phyloP scores from a whole-genome alignment of 2,888 invertebrate genomes.

The Axea sp. region DNA sequence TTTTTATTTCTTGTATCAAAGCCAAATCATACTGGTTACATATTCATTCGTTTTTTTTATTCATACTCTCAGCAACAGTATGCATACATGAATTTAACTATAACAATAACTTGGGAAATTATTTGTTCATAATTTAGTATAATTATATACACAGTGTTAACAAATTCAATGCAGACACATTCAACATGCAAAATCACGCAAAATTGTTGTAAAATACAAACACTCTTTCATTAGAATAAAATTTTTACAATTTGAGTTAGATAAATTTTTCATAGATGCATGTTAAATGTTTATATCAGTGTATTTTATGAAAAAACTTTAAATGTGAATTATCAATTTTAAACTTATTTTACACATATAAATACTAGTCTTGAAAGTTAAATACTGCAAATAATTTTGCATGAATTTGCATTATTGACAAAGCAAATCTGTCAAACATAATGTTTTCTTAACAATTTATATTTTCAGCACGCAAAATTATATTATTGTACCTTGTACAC shows the following conservation, averaged over 20 bases:
- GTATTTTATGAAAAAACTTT: no score
- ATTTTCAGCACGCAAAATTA: conserved; percentile 8
- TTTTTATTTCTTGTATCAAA: conserved; percentile 41
- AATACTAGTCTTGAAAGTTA: no score
- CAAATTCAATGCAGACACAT: conserved; percentile 14
- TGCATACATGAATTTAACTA: conserved; percentile 27
- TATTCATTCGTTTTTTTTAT: conserved; percentile 9
- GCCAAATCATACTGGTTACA: conserved; percentile 26
- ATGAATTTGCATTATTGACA: conserved; percentile 11
- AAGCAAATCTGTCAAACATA: conserved; percentile 8
- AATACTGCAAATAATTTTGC: conserved; percentile 17
- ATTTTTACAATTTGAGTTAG: background rate
- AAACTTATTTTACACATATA: no score
- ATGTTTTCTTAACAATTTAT: conserved; percentile 21
- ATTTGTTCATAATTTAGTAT: background rate
- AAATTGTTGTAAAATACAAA: conserved; percentile 13
- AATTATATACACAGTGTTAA: conserved; percentile 23
- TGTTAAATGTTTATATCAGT: no score
- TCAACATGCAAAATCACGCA: conserved; percentile 28
- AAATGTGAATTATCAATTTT: no score
- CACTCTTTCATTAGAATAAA: background rate
- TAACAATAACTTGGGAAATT: conserved; percentile 32
- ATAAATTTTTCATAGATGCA: no score
- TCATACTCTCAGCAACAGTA: conserved; percentile 19
- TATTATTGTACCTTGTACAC: conserved; percentile 12